Evolutionary conservation across 2,797 vertebrate species (phyloP).

Genomic region (Anabas testudineus): DNA sequence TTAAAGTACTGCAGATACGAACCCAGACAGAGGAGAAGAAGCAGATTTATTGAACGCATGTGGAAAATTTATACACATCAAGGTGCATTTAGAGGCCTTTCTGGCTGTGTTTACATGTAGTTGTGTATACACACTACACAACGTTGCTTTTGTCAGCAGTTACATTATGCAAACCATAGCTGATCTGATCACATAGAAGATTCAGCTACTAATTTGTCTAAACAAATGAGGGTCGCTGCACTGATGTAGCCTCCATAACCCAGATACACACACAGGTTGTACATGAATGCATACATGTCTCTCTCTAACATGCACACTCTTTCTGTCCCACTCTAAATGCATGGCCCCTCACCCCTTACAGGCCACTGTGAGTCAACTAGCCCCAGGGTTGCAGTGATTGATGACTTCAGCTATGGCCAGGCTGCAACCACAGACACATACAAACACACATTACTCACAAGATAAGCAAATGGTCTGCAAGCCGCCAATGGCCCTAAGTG

Average conservation of each 20-base stretch:
- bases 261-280: slow-evolving; percentile 16
- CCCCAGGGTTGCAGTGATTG: slow-evolving; percentile 75
- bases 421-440: slow-evolving; percentile 77
- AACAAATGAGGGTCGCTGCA: slow-evolving; percentile 58
- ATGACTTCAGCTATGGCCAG: slow-evolving; percentile 73
- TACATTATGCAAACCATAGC: slow-evolving; percentile 55
- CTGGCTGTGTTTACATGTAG: slow-evolving; percentile 38
- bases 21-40: slow-evolving; percentile 14
- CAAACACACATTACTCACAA: slow-evolving; percentile 83
- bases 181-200: slow-evolving; percentile 38
- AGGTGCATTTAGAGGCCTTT: slow-evolving; percentile 28
- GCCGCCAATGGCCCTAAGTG: slow-evolving; percentile 77
- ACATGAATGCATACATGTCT: slow-evolving; percentile 25
- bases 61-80: slow-evolving; percentile 23
- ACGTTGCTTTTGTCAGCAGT: slow-evolving; percentile 39
- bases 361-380: slow-evolving; percentile 60
- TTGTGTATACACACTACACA: slow-evolving; percentile 42
- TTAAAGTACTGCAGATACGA: slow-evolving; percentile 1
- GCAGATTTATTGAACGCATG: slow-evolving; percentile 5
- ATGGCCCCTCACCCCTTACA: slow-evolving; percentile 44
- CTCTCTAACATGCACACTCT: slow-evolving; percentile 7
- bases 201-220: slow-evolving; percentile 56
- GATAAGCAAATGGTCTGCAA: slow-evolving; percentile 81
- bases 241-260: slow-evolving; percentile 18
- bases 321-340: slow-evolving; percentile 27